phyloP scores from a whole-genome alignment of 2,113 vertebrate species.

The Myocastor coypus region DNA sequence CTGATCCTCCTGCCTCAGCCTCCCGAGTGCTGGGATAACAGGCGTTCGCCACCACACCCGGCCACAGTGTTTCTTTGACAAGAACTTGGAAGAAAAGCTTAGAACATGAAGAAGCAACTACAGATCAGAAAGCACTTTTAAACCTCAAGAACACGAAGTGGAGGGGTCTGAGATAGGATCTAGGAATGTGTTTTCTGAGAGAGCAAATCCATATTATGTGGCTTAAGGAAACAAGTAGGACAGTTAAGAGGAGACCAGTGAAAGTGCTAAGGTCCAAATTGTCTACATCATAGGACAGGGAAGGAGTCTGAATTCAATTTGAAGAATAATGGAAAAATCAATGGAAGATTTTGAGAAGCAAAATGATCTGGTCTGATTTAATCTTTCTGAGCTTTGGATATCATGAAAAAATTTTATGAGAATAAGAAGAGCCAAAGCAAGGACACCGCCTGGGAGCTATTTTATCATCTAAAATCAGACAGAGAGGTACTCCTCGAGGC shows the following conservation, averaged over 20 bases:
- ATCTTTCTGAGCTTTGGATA: not conserved
- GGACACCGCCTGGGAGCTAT: not conserved
- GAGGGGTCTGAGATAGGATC: not conserved
- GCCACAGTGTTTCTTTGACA: not conserved
- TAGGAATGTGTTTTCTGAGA: not conserved
- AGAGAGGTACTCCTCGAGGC: not conserved
- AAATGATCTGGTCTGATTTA: not conserved
- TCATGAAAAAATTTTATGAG: not conserved
- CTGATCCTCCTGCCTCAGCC: no score
- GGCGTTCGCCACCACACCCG: no score
- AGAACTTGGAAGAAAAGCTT: not conserved
- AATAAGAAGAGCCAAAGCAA: not conserved
- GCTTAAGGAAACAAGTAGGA: not conserved
- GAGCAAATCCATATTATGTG: not conserved
- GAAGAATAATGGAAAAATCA: not conserved
- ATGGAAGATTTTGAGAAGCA: not conserved
- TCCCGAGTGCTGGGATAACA: no score
- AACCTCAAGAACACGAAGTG: not conserved
- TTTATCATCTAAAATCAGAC: not conserved
- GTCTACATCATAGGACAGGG: not conserved
- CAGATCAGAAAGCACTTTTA: not conserved
- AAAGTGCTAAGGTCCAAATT: not conserved
- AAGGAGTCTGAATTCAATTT: not conserved
- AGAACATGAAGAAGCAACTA: not conserved
- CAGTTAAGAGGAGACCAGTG: not conserved